phyloP scores from a whole-genome alignment of 2,888 invertebrate species.

The Penaeus monodon region DNA sequence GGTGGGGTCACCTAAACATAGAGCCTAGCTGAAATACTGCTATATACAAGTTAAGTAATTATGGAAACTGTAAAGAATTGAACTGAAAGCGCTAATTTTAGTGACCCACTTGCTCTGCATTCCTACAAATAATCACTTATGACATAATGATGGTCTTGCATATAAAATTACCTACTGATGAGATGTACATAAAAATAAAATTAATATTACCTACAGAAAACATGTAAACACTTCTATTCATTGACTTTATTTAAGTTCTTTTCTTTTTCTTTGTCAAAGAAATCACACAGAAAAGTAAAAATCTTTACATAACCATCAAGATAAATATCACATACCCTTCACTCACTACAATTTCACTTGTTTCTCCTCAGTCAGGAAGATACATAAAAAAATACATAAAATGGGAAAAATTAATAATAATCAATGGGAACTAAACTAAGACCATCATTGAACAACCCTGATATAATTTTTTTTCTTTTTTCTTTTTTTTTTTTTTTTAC shows the following conservation, averaged over 20 bases:
- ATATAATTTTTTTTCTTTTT: background rate
- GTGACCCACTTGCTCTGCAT: background rate
- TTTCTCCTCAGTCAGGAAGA: no score
- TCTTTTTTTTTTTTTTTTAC: background rate
- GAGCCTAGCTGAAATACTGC: background rate
- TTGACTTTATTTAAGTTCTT: no score
- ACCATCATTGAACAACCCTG: conserved; percentile 14
- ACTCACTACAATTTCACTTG: no score
- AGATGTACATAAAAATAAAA: no score
- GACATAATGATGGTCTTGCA: no score
- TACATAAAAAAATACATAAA: background rate
- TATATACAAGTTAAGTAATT: conserved; percentile 17
- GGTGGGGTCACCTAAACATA: background rate
- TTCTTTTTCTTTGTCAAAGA: no score
- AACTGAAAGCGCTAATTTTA: conserved; percentile 2
- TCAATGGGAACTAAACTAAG: background rate
- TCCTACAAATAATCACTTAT: background rate
- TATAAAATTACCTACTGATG: no score
- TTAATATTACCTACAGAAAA: no score
- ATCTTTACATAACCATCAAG: no score
- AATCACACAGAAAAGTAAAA: no score
- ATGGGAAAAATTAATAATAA: background rate
- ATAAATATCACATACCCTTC: no score
- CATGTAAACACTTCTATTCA: no score
- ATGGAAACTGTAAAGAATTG: background rate